Evolutionary conservation across 2,797 vertebrate species (phyloP).

Genomic region (Pipistrellus pygmaeus): DNA sequence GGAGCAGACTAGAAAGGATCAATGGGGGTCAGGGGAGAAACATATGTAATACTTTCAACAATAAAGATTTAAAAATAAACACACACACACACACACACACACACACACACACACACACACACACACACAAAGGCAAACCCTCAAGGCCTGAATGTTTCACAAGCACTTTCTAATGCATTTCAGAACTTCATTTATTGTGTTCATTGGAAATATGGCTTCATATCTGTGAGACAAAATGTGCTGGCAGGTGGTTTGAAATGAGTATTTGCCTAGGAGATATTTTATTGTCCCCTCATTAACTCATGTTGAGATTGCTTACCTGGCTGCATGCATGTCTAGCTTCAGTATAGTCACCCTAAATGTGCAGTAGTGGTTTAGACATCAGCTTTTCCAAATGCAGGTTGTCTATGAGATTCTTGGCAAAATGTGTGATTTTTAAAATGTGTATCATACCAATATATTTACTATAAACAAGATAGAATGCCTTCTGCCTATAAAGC

Average conservation of each 20-base stretch:
- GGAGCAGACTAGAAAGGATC: no score
- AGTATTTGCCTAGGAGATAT: background rate
- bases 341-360: background rate
- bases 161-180: constrained; percentile 40
- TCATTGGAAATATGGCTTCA: constrained; percentile 11
- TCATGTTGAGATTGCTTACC: background rate
- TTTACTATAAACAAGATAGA: background rate
- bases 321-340: background rate
- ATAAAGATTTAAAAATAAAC: no score
- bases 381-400: background rate
- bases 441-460: background rate
- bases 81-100: no score
- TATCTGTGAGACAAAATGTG: constrained; percentile 30
- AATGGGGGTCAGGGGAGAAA: no score
- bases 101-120: no score
- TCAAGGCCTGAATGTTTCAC: constrained; percentile 17
- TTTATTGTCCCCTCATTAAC: background rate
- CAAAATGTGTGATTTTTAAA: background rate
- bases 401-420: background rate
- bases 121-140: no score
- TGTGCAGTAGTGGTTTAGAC: background rate
- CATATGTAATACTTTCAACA: no score
- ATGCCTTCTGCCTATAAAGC: background rate
- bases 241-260: constrained; percentile 1
- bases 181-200: background rate